These are phyloP conservation scores for Oreotrochilus melanogaster DNA, from an alignment of 2,113 vertebrate species.

Conservation along the genomic window DNA sequence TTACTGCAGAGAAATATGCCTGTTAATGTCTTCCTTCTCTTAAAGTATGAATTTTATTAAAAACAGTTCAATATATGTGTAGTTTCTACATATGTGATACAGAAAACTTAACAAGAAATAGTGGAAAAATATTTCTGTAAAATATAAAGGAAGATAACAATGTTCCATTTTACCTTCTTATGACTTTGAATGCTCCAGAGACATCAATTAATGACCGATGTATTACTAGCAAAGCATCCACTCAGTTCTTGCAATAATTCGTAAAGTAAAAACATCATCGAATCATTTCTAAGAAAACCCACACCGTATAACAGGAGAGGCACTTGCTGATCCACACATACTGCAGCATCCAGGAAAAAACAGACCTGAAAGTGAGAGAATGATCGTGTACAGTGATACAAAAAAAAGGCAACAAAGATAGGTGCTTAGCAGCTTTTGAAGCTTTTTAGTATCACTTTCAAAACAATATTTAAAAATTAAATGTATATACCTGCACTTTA, in stretches of 20 bases:
- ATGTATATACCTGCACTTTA: not conserved
- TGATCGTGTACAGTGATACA: not conserved
- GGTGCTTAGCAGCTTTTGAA: not conserved
- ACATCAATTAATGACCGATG: accelerated
- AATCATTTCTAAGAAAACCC: not conserved
- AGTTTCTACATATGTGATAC: not conserved
- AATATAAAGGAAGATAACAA: not conserved
- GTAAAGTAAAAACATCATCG: not conserved
- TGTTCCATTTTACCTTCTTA: not conserved
- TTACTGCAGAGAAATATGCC: not conserved
- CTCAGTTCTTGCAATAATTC: not conserved
- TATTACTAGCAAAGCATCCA: not conserved
- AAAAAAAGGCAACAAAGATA: not conserved
- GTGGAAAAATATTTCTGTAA: not conserved
- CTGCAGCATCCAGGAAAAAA: not conserved
- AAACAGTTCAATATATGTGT: not conserved
- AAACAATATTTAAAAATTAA: not conserved
- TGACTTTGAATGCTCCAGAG: not conserved
- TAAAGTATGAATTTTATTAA: not conserved
- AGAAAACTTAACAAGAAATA: not conserved
- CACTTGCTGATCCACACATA: not conserved
- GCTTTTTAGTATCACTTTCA: not conserved
- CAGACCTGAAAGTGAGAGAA: not conserved
- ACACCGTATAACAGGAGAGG: not conserved
- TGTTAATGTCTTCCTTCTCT: not conserved